A percentile compares a stretch with the other conserved stretches of the same genome.
These are phyloP conservation scores for Diadegma fenestrale DNA, from an alignment of 2,888 invertebrate genomes.

Conservation along the genomic window DNA sequence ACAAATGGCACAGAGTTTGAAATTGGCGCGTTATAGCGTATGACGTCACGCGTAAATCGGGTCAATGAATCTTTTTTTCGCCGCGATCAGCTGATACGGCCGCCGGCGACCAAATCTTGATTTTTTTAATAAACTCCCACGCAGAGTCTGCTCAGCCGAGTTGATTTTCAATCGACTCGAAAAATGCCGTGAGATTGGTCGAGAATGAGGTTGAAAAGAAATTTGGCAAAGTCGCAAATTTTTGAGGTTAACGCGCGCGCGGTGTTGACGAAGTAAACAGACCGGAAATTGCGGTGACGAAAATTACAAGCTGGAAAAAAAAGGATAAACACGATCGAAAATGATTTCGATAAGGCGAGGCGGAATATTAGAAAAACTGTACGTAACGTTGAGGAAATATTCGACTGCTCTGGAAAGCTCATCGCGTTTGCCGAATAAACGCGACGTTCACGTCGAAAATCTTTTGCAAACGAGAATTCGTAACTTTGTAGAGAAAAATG, in stretches of 20 bases:
- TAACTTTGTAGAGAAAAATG: conserved; percentile 25
- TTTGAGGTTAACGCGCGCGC: conserved; percentile 1
- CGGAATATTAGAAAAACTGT: conserved; percentile 3
- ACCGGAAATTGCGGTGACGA: too few species aligned
- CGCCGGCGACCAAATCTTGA: background rate
- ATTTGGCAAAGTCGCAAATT: background rate
- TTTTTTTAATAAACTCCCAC: background rate
- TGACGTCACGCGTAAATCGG: too few species aligned
- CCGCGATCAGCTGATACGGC: too few species aligned
- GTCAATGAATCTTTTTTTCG: too few species aligned
- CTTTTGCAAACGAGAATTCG: conserved; percentile 36
- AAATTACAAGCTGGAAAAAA: background rate
- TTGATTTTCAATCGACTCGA: background rate
- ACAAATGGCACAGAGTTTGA: background rate
- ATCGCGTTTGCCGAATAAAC: background rate
- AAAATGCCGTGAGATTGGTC: background rate
- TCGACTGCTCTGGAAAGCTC: background rate
- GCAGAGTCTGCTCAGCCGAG: too few species aligned
- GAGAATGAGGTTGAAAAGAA: background rate
- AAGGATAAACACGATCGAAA: background rate
- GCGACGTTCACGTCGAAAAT: background rate
- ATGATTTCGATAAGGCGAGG: conserved; percentile 34
- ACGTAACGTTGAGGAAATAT: conserved; percentile 7
- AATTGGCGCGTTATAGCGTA: too few species aligned
- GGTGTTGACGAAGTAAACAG: too few species aligned